Conservation (phyloP, 30 jellyfish, hydroid and myxozoan genomes). For the Hydra vulgaris region DNA sequence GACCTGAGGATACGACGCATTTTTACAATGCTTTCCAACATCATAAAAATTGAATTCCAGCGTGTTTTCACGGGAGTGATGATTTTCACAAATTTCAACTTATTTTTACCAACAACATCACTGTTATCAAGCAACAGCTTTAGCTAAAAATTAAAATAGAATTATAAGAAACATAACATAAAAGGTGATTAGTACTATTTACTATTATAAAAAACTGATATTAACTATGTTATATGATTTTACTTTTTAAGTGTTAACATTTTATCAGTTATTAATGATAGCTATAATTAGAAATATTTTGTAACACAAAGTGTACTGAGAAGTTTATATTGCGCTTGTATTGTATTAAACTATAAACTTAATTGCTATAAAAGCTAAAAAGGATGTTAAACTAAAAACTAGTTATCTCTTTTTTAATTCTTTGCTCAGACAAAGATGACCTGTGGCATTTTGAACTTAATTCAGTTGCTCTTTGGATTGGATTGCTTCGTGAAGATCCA, state of each 20-base stretch:
- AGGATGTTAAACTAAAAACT: neutral
- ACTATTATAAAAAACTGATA: neutral
- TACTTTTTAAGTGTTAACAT: neutral
- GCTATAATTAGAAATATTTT: neutral
- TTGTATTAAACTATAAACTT: neutral
- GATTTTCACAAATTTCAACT: neutral
- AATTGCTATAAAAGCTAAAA: neutral
- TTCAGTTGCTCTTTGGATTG: neutral
- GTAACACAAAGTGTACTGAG: neutral
- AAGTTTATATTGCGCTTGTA: neutral
- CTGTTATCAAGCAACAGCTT: neutral
- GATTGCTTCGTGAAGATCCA: neutral
- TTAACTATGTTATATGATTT: neutral
- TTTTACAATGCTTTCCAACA: neutral
- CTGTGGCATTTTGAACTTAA: neutral
- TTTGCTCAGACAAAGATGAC: neutral
- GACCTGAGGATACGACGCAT: neutral
- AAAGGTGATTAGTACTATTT: neutral
- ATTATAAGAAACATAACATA: neutral
- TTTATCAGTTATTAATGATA: neutral
- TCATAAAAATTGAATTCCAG: neutral
- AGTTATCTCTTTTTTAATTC: neutral
- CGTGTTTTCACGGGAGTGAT: neutral
- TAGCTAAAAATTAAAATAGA: neutral
- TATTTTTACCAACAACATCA: neutral